Percentiles rank a stretch among this genome's conserved stretches.
phyloP scores from a whole-genome alignment of 2,797 vertebrate species.

The Leptatherina wallacei region DNA sequence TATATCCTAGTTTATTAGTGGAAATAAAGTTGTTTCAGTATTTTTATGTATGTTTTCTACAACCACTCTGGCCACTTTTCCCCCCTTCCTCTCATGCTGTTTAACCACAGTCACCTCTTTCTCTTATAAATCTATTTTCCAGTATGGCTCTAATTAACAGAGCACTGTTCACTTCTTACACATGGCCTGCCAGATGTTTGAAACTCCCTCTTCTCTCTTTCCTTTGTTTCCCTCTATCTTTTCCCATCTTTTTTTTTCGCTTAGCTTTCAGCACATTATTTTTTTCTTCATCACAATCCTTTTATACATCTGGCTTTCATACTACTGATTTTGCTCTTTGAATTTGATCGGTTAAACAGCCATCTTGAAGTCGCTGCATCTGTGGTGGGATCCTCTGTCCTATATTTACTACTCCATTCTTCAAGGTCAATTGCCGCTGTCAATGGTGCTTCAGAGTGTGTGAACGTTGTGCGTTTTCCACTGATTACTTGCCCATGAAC shows the following conservation, averaged over 20 bases:
- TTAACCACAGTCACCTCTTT: constrained; percentile 62
- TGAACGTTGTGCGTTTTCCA: constrained; percentile 54
- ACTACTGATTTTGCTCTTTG: constrained; percentile 54
- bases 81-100: constrained; percentile 47
- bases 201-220: constrained; percentile 48
- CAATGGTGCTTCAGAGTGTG: constrained; percentile 64
- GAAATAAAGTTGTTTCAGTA: constrained; percentile 69
- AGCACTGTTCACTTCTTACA: constrained; percentile 63
- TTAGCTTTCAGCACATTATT: constrained; percentile 49
- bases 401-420: constrained; percentile 65
- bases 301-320: constrained; percentile 76
- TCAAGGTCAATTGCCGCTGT: constrained; percentile 73
- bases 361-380: constrained; percentile 47
- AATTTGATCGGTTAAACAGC: constrained; percentile 52
- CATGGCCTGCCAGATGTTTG: constrained; percentile 71
- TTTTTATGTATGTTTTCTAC: constrained; percentile 69
- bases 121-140: constrained; percentile 69
- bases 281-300: constrained; percentile 45
- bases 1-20: constrained; percentile 76
- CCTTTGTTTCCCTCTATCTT: constrained; percentile 45
- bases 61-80: constrained; percentile 4
- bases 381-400: constrained; percentile 54
- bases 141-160: constrained; percentile 76
- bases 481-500: constrained; percentile 70
- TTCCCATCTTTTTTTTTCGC: constrained; percentile 54